Base-by-base conservation (phyloP, 92 coral and sea anemone genomes). In the Micromussa lordhowensis region DNA sequence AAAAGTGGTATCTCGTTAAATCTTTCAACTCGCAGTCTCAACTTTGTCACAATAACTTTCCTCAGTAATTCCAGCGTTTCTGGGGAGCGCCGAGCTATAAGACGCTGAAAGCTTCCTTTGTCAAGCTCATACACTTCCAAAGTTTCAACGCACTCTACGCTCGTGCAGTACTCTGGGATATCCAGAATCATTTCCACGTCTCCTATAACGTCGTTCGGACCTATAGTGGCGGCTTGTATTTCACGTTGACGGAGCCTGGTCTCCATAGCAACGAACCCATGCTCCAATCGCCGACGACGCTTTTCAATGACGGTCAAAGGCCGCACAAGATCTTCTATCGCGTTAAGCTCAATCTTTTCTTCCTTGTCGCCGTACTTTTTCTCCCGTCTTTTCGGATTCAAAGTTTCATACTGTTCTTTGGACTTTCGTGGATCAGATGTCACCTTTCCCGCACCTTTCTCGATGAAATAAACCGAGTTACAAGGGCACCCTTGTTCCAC, bases 241-340 rank as follows among this genome's bases (percentile, higher is more conserved):
- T 90, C 88, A 32, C 95, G 96, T 68, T 79, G 94, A 10, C 96
- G 91, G 30, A 90, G 90, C 71, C 98, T 85, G 76, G 91, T 79
- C 85, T 98, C 99, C 92, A 93, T 93, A 57, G 98, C 98, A 51
- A 83, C 93, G 80, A 92, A 98, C 15, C 99, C 99, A 10, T 90
- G 88, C 79, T 84, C 73, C 30, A 87, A 79, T 58, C 98, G 93
- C 72, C 91, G 87, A 34, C 99, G 97, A 10, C 99, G 92, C 44
- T 90, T 92, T 86, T 98, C 92, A 34, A 98, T 95, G 70, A 98
- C 96, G 2, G 98, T 93, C 34, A 98, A 83, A 26, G 98, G 89
- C 29, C 91, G 87, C 55, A 69, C 82, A 10, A 90, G 79, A 48
- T 92, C 92, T 64, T 85, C 89, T 49, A 84, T 51, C 16, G 68